Conservation (phyloP, 2,797 vertebrate species). For the Enteromius mattozi region DNA sequence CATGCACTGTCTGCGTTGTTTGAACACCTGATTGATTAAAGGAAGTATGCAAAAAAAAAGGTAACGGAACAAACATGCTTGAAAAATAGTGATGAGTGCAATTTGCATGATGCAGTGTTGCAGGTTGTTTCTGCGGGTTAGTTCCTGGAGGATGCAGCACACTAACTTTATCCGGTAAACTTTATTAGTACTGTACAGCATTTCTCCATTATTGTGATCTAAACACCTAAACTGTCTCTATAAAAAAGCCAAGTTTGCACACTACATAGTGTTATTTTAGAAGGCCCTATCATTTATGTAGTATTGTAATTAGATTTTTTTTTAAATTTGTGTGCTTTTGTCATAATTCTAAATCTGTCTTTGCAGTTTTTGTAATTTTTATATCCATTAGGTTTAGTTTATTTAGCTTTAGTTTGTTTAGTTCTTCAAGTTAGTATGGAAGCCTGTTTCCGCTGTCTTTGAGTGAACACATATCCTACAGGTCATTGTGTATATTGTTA, state of each 20-base stretch:
- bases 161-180: background rate
- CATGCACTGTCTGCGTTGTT: background rate
- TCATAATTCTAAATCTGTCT: background rate
- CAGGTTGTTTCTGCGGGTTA: background rate
- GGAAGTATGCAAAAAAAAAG: slow-evolving; percentile 12
- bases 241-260: background rate
- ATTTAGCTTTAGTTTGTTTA: background rate
- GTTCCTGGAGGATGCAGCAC: background rate
- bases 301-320: background rate
- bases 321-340: background rate
- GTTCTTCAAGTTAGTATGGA: no score
- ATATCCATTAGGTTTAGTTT: background rate
- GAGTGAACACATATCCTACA: no score
- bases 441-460: no score
- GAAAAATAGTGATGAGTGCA: no score
- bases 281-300: background rate
- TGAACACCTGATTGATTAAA: background rate
- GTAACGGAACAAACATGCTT: background rate
- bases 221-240: background rate
- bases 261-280: background rate
- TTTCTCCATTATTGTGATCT: background rate
- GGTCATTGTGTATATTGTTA: no score
- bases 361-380: background rate
- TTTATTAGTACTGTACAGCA: background rate
- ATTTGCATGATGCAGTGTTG: background rate